phyloP scores from a whole-genome alignment of 2,797 vertebrate species.

The Sardinella longiceps region DNA sequence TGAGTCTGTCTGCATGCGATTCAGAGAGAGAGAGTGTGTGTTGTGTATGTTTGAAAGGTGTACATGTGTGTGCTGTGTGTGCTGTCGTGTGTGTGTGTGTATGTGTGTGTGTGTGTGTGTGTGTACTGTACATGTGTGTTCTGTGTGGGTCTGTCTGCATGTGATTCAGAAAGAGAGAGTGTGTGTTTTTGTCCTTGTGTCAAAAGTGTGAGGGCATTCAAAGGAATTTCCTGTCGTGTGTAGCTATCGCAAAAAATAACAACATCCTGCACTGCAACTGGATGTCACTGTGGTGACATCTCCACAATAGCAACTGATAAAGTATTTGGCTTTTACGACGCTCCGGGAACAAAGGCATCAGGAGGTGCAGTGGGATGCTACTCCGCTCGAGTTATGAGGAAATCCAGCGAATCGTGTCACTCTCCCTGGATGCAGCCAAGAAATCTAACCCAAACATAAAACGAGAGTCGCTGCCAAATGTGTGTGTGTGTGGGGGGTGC shows the following conservation, averaged over 20 bases:
- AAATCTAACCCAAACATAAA: slow-evolving; percentile 16
- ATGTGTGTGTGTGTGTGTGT: slow-evolving; percentile 11
- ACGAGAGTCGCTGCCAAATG: neutral
- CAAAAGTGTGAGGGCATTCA: neutral
- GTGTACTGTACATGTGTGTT: neutral
- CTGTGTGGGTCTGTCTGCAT: slow-evolving; percentile 58
- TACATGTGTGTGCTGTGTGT: neutral
- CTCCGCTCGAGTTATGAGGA: neutral
- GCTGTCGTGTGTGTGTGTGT: neutral
- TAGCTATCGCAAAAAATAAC: slow-evolving; percentile 75
- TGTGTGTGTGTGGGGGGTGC: neutral
- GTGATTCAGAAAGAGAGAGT: no score
- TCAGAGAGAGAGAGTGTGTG: no score
- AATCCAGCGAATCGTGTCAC: slow-evolving; percentile 1
- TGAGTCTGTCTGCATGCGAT: no score
- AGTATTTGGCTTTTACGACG: slow-evolving; percentile 56
- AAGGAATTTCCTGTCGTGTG: slow-evolving; percentile 80
- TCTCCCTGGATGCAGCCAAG: neutral
- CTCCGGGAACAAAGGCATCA: slow-evolving; percentile 55
- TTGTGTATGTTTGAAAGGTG: no score
- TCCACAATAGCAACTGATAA: slow-evolving; percentile 71
- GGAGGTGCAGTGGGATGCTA: slow-evolving; percentile 8
- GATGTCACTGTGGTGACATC: slow-evolving; percentile 65
- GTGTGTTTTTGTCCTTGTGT: neutral
- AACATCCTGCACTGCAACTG: slow-evolving; percentile 63